These are phyloP conservation scores for Agrotis ipsilon DNA, from an alignment of 2,888 invertebrate genomes.

Conservation along the genomic window DNA sequence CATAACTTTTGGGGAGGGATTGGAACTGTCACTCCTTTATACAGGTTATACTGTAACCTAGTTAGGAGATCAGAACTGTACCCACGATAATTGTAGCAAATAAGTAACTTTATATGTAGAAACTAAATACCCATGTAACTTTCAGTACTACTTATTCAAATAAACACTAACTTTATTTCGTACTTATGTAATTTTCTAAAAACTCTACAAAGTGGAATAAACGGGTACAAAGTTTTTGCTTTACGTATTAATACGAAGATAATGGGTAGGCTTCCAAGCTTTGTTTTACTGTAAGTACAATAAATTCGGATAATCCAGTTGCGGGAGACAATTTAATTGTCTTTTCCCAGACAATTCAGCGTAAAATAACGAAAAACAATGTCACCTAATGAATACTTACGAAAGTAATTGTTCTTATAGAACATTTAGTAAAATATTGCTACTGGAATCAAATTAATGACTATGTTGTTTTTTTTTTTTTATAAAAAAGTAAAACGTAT, in stretches of 20 bases:
- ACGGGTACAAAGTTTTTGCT: too few species aligned
- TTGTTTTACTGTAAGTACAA: neutral
- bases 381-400: conserved; percentile 10
- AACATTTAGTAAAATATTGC: conserved; percentile 16
- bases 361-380: conserved; percentile 9
- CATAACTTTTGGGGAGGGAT: too few species aligned
- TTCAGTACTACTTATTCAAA: too few species aligned
- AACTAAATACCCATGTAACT: too few species aligned
- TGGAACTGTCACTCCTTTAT: too few species aligned
- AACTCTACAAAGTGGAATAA: too few species aligned
- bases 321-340: neutral
- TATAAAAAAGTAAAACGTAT: neutral
- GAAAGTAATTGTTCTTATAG: neutral
- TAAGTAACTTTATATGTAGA: too few species aligned
- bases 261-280: neutral
- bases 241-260: neutral
- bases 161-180: too few species aligned
- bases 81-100: too few species aligned
- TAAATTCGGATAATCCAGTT: neutral
- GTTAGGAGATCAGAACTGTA: too few species aligned
- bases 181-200: too few species aligned
- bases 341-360: neutral
- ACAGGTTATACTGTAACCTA: too few species aligned
- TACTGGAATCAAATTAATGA: conserved; percentile 1
- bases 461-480: neutral